phyloP scores from a whole-genome alignment of 1,140 invertebrate genomes.

The Zaprionus ghesquierei region DNA sequence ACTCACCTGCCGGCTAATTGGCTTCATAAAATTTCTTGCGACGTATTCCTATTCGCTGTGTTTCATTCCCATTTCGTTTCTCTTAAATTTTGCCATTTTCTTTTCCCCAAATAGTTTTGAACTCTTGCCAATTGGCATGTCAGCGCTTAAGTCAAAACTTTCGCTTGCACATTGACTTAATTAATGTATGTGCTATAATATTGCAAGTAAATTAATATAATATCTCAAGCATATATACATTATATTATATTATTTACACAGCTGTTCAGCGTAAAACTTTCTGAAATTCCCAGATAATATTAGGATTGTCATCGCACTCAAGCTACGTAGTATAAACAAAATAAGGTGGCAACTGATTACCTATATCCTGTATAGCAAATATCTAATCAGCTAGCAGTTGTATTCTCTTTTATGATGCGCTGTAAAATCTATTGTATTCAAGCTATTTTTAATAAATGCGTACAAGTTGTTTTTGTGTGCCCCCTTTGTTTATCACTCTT shows the following conservation, averaged over 20 bases:
- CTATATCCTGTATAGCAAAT: background rate
- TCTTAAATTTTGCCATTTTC: background rate
- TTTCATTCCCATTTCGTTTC: background rate
- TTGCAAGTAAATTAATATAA: background rate
- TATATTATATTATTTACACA: too few species aligned
- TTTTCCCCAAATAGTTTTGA: conserved; percentile 28
- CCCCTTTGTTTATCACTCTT: background rate
- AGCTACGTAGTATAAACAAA: conserved; percentile 2
- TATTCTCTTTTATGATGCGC: too few species aligned
- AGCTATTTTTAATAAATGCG: too few species aligned
- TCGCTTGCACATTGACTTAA: background rate
- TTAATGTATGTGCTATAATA: conserved; percentile 14
- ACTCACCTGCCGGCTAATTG: conserved; percentile 19
- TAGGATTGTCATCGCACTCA: conserved; percentile 13
- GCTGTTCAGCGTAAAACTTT: background rate
- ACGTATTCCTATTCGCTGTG: background rate
- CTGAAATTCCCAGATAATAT: background rate
- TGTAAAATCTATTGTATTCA: too few species aligned
- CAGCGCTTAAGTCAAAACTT: conserved; percentile 24
- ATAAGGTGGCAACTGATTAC: conserved; percentile 12
- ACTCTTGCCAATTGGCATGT: conserved; percentile 57
- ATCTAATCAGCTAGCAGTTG: background rate
- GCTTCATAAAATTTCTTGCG: conserved; percentile 1
- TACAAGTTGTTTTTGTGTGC: background rate
- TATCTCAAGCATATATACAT: background rate